Conservation (phyloP, 2,797 vertebrate species). For the Scolopax bukidnonensis region DNA sequence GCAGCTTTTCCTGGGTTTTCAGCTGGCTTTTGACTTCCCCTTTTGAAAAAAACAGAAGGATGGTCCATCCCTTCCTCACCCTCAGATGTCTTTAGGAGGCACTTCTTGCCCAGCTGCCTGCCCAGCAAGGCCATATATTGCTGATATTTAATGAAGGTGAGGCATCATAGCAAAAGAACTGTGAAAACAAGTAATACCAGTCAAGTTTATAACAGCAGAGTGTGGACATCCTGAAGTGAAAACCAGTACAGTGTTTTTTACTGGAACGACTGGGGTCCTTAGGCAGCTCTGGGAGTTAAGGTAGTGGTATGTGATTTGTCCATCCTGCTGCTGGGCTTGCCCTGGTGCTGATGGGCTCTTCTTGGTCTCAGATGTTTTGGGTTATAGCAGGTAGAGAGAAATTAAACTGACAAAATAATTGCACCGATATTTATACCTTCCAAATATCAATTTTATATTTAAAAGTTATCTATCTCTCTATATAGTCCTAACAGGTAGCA, state of each 20-base stretch:
- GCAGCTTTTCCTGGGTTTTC: background rate
- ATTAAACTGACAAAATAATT: background rate
- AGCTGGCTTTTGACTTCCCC: background rate
- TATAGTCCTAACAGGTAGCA: background rate
- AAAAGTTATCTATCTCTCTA: background rate
- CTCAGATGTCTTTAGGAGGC: background rate
- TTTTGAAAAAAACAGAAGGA: background rate
- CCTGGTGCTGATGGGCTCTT: background rate
- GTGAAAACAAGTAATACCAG: background rate
- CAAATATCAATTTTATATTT: background rate
- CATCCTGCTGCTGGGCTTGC: fast-evolving
- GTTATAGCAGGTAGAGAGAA: background rate
- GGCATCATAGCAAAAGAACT: too few relatives aligned
- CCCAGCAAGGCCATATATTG: fast-evolving
- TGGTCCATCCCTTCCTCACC: background rate
- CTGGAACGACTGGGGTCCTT: background rate
- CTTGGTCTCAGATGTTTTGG: background rate
- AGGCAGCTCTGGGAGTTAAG: fast-evolving
- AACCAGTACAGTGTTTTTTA: background rate
- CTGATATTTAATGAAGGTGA: background rate
- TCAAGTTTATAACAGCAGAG: background rate
- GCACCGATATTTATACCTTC: background rate
- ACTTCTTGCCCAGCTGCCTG: background rate
- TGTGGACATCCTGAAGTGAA: background rate
- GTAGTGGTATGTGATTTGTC: fast-evolving